phyloP scores from a whole-genome alignment of 2,113 vertebrate genomes.

The Crotalus helleri region DNA sequence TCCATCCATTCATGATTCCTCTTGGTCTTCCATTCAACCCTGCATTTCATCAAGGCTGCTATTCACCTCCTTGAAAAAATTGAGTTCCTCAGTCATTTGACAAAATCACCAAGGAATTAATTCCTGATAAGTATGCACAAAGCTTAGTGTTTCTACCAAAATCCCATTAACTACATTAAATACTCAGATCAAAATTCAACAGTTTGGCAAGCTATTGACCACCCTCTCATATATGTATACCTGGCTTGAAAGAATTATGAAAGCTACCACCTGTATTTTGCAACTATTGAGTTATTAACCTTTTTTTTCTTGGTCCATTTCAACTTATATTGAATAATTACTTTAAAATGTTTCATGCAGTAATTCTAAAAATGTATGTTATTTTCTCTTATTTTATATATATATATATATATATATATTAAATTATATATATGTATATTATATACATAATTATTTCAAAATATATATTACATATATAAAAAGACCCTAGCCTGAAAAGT shows the following conservation, averaged over 20 bases:
- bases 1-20: not conserved
- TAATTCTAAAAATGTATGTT: not conserved
- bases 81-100: not conserved
- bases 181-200: not conserved
- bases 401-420: no score
- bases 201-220: not conserved
- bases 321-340: not conserved
- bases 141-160: not conserved
- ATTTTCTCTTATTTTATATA: not conserved
- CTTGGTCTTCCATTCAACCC: not conserved
- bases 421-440: no score
- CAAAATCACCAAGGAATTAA: not conserved
- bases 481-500: not conserved
- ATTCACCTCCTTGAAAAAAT: not conserved
- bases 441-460: no score
- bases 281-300: not conserved
- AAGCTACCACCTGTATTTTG: not conserved
- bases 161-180: not conserved
- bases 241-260: not conserved
- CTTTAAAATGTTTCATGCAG: not conserved
- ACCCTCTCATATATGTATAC: not conserved
- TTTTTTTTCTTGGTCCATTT: not conserved
- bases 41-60: not conserved
- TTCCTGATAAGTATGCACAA: not conserved
- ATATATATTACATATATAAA: not conserved